Base-by-base conservation (phyloP, 2,113 vertebrate genomes). In the Anguilla japonica region DNA sequence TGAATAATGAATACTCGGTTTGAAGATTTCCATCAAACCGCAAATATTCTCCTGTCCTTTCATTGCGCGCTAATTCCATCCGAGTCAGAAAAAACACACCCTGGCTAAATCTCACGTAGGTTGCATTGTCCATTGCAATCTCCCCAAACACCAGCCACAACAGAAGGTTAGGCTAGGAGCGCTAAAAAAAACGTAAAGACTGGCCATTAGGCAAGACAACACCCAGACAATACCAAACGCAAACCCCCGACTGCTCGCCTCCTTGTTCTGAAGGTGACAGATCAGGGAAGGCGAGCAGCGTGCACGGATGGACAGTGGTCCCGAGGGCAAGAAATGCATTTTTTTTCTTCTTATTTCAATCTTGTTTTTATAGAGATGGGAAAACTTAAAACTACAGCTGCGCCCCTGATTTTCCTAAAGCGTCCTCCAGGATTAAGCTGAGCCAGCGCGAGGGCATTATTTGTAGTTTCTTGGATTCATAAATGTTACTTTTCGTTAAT, bases 141-240 rank as follows among this genome's bases (percentile, higher is more conserved):
- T 34, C 40, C 79, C 16, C 40, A 18, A 80, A 80, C 34, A 41
- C 79, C 40, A 80, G 18, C 79, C 39, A 79, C 78, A 20, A 29
- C 39, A 5, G 15, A 18, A 39, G 79, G 34, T 79, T 6, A 79
- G n/a, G 7, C 11, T 79, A 14, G 26, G 79, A 80, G 79, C 40
- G 40, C 79, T 34, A 34, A 34, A 34, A 41, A 80, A 67, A 80
- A 41, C 39, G 29, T 18, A 80, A 80, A 40, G 79, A 80, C 41
- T 34, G 41, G 41, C 79, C 79, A 41, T 15, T 80, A 80, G 39
- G 79, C 29, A 41, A 80, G 34, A 80, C 79, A 41, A 39, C 87
- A 88, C 87, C 87, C 87, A 34, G 83, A 84, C 41, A 84, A 83
- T 41, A 80, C 53, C 34, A 29, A 53, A 39, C 75, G 39, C 16